These are phyloP conservation scores for Euborellia annulipes DNA, from an alignment of 1,140 invertebrate species.

Conservation along the genomic window DNA sequence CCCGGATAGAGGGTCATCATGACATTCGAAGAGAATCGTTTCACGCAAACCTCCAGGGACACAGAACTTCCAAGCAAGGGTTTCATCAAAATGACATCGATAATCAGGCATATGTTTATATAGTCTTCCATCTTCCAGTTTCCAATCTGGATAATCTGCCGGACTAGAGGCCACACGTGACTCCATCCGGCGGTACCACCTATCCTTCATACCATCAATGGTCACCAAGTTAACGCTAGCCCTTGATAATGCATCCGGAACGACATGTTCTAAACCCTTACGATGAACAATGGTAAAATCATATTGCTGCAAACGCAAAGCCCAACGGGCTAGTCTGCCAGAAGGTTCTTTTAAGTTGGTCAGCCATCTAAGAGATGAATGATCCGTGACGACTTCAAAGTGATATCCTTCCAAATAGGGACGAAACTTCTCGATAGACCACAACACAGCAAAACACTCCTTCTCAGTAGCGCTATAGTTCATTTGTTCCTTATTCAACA, in stretches of 20 bases:
- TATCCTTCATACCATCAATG: background rate
- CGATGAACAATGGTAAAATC: slow-evolving; percentile 23
- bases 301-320: slow-evolving; percentile 20
- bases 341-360: slow-evolving; percentile 16
- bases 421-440: slow-evolving; percentile 26
- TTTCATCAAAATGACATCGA: slow-evolving; percentile 16
- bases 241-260: slow-evolving; percentile 23
- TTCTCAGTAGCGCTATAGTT: slow-evolving; percentile 26
- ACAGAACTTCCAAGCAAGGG: slow-evolving; percentile 8
- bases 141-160: background rate
- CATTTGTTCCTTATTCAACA: slow-evolving; percentile 21
- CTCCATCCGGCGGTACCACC: slow-evolving; percentile 1
- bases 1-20: background rate
- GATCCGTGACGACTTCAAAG: slow-evolving; percentile 25
- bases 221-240: slow-evolving; percentile 6
- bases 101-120: slow-evolving; percentile 16
- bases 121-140: background rate
- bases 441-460: slow-evolving; percentile 26
- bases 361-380: slow-evolving; percentile 16
- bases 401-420: slow-evolving; percentile 22
- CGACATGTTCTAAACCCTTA: slow-evolving; percentile 20
- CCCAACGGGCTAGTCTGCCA: slow-evolving; percentile 22
- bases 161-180: background rate
- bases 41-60: slow-evolving; percentile 14
- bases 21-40: background rate